Base-by-base conservation (phyloP, 2,888 invertebrate genomes). In the Drosophila merina region DNA sequence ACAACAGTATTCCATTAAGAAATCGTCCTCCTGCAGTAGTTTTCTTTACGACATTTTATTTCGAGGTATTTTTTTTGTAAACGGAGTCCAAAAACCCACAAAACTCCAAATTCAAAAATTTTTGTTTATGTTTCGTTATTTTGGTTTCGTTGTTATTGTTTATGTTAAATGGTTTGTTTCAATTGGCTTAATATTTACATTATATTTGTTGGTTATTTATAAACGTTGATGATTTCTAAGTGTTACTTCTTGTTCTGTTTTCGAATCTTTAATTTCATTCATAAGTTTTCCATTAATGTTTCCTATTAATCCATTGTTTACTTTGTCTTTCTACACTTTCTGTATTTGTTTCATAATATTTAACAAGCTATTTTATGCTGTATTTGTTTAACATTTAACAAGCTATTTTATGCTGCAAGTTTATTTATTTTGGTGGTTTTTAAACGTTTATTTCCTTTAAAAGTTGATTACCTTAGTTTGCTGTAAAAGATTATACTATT, bases 21-120 rank as follows among this genome's bases (percentile, higher is more conserved):
- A 92, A 91, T 92, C 92, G 88, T 91, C 92, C 88, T 92, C 91
- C 88, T 92, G 92, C 92, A 92, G 92, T 92, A 92, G 91, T 91
- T 92, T 92, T 89, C 91, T 92, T 88, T 91, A 92, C 89, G 91
- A 91, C 91, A 89, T 91, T 85, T 88, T 92, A 88, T 92, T 92
- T 91, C 91, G 92, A 92, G 92, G 92, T 92, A 92, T 64, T 64
- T 30, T 38, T 67, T 67, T 92, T 91, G 90, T 90, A 88, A 90
- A 87, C 87, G 90, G 90, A 91, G 90, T 90, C 52, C 30, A 12
- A 4, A 12, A 4, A 12, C 26, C 12, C 14, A 7, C 90, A 90
- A 89, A 86, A 83, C 83, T 89, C 77, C 74, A 60, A 75, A 76
- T 74, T 77, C 31, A 33, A 58, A 62, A 75, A 77, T 54, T 72